phyloP scores from a whole-genome alignment of 2,113 vertebrate genomes.

The Tretioscincus oriximinensis region DNA sequence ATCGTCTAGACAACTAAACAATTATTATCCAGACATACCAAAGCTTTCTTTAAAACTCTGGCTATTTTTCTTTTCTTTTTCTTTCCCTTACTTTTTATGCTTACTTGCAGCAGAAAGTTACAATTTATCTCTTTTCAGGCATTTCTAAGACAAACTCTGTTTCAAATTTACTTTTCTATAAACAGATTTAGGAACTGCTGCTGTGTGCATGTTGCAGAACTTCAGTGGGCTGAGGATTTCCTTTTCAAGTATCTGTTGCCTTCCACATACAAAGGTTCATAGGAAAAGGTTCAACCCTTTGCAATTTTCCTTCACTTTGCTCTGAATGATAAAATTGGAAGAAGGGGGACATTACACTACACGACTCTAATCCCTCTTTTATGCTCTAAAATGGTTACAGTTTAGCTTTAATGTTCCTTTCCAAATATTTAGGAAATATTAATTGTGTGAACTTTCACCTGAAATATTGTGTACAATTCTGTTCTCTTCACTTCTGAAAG shows the following conservation, averaged over 20 bases:
- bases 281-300: slow-evolving; percentile 29
- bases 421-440: no score
- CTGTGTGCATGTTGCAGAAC: slow-evolving; percentile 33
- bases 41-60: slow-evolving; percentile 70
- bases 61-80: slow-evolving; percentile 43
- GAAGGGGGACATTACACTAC: background rate
- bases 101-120: slow-evolving; percentile 60
- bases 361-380: no score
- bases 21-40: slow-evolving; percentile 78
- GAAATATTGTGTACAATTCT: no score
- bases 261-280: slow-evolving; percentile 31
- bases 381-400: no score
- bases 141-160: slow-evolving; percentile 33
- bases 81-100: slow-evolving; percentile 33
- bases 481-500: no score
- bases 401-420: background rate
- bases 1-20: slow-evolving; percentile 81
- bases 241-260: slow-evolving; percentile 49
- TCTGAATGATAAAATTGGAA: background rate
- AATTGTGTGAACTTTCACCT: no score
- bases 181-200: slow-evolving; percentile 22
- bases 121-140: slow-evolving; percentile 44
- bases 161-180: slow-evolving; percentile 49
- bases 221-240: slow-evolving; percentile 31
- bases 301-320: slow-evolving; percentile 16